Percentiles rank a stretch among this genome's conserved stretches.
Conservation (phyloP, 1,140 invertebrate species). For the Sarcophaga peregrina region DNA sequence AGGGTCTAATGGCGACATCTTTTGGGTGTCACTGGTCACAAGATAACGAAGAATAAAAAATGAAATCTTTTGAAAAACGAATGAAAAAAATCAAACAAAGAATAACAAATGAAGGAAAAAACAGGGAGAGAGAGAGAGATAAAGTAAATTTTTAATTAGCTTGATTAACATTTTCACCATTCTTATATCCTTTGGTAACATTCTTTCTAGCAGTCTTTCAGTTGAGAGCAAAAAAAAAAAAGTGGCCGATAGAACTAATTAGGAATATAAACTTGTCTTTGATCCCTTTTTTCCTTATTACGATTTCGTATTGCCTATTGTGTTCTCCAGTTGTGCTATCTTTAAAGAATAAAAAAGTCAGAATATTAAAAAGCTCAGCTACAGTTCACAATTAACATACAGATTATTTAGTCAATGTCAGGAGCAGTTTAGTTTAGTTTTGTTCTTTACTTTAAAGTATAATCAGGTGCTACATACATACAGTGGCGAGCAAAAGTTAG, state of each 20-base stretch:
- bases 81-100: background rate
- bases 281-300: background rate
- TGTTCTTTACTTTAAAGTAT: too few species aligned
- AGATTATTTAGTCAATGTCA: too few species aligned
- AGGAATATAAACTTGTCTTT: conserved; percentile 15
- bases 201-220: background rate
- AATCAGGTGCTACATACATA: too few species aligned
- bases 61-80: background rate
- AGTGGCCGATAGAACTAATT: background rate
- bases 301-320: too few species aligned
- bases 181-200: background rate
- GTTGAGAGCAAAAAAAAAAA: background rate
- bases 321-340: too few species aligned
- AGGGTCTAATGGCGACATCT: background rate
- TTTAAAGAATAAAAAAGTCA: too few species aligned
- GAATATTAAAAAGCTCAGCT: too few species aligned
- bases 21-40: background rate
- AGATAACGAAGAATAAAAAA: too few species aligned
- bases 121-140: background rate
- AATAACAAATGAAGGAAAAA: background rate
- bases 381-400: too few species aligned
- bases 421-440: too few species aligned
- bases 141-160: conserved; percentile 13
- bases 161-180: background rate
- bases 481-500: too few species aligned